Evolutionary conservation across 1,140 invertebrate species (phyloP).

Genomic region (Nasonia giraulti): DNA sequence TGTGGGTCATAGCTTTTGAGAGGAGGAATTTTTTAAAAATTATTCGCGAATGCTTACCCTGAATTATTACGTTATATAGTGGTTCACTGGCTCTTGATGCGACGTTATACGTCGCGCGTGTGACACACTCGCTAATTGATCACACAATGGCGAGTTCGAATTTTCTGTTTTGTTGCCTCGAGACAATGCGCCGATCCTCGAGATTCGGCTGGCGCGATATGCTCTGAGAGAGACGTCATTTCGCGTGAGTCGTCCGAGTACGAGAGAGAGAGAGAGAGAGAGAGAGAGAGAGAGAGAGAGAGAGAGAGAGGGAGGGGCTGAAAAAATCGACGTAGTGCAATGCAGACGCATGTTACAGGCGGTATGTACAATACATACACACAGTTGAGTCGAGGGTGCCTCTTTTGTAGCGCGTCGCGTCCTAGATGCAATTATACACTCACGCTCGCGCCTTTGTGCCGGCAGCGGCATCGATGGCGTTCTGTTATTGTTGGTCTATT

Average conservation of each 20-base stretch:
- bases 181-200: slow-evolving; percentile 68
- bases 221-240: slow-evolving; percentile 44
- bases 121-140: slow-evolving; percentile 66
- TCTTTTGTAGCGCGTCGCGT: slow-evolving; percentile 55
- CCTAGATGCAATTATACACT: slow-evolving; percentile 67
- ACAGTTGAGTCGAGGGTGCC: slow-evolving; percentile 62
- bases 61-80: too few relatives aligned
- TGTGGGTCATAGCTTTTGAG: background rate
- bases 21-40: too few relatives aligned
- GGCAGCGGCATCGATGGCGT: slow-evolving; percentile 65
- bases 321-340: slow-evolving; percentile 64
- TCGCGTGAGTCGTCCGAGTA: slow-evolving; percentile 54
- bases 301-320: slow-evolving; percentile 57
- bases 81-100: too few relatives aligned
- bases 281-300: too few relatives aligned
- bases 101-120: too few relatives aligned
- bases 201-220: slow-evolving; percentile 47
- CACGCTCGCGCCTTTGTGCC: slow-evolving; percentile 59
- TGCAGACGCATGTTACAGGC: too few relatives aligned
- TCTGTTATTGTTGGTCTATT: slow-evolving; percentile 71
- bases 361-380: too few relatives aligned
- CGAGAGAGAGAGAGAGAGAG: slow-evolving; percentile 56
- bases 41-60: too few relatives aligned
- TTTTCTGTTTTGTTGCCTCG: slow-evolving; percentile 75
- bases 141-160: slow-evolving; percentile 65